Conservation (phyloP, 2,888 invertebrate genomes). For the Homarus gammarus region DNA sequence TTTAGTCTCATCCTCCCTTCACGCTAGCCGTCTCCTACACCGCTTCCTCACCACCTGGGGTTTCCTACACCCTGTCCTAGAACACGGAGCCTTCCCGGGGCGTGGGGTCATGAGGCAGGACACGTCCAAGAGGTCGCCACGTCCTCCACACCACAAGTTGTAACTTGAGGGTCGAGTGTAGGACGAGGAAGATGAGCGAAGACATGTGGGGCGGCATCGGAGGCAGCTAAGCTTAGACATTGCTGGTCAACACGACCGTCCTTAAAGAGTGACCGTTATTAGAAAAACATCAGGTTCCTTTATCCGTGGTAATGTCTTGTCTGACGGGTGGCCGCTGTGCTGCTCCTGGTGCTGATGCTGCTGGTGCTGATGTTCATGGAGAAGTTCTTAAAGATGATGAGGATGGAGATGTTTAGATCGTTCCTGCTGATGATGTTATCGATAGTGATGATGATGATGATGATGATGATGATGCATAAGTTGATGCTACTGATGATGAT, state of each 20-base stretch:
- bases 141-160: not conserved
- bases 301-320: constrained; percentile 56
- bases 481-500: not conserved
- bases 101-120: not conserved
- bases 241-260: constrained; percentile 46
- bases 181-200: constrained; percentile 7
- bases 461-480: too few species aligned
- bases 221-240: constrained; percentile 47
- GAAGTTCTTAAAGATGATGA: too few species aligned
- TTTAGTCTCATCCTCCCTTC: constrained; percentile 11
- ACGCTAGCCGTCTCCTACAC: not conserved
- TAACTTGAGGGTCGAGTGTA: not conserved
- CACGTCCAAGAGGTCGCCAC: not conserved
- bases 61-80: too few species aligned
- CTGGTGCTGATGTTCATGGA: not conserved
- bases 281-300: constrained; percentile 57
- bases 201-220: not conserved
- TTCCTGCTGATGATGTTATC: too few species aligned
- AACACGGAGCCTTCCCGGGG: not conserved
- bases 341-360: not conserved
- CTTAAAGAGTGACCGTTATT: constrained; percentile 56
- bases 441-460: too few species aligned
- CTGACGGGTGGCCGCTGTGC: constrained; percentile 41
- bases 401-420: too few species aligned
- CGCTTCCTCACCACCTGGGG: not conserved